A percentile compares a stretch with the other conserved stretches of the same genome.
These are phyloP conservation scores for cat (Felis catus) DNA, from an alignment of 2,113 vertebrate genomes.

Conservation along the genomic window F.catus_Fca126_mat1.0 CM031418.1:59001501-59002000, in stretches of 20 bases:
- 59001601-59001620: background rate
- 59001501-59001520: background rate
- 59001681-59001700: background rate
- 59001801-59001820: background rate
- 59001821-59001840: background rate
- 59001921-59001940: background rate
- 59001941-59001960: background rate
- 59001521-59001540: background rate
- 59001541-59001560: background rate
- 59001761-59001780: background rate
- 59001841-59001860: constrained; percentile 15
- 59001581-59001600: background rate
- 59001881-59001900: background rate
- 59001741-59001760: background rate
- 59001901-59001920: background rate
- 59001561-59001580: background rate
- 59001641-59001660: background rate
- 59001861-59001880: background rate
- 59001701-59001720: background rate
- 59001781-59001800: background rate
- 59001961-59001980: background rate
- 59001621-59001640: background rate
- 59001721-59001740: background rate
- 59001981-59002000: background rate
- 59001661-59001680: background rate